Evolutionary conservation across 2,797 vertebrate species (phyloP).

Genomic region (Falco novaeseelandiae): DNA sequence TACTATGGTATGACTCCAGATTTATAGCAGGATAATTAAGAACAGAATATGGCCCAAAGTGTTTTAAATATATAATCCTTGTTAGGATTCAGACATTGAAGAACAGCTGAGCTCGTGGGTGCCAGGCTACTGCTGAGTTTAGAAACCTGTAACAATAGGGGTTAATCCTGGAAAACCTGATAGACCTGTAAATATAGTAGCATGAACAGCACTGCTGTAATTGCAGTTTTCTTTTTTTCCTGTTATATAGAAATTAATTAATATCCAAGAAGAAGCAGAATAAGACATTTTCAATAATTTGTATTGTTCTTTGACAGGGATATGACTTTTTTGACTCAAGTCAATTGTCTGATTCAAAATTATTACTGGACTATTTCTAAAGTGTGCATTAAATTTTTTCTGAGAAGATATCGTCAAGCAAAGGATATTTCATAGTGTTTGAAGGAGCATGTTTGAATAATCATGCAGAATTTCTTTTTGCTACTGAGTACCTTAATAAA

Average conservation of each 20-base stretch:
- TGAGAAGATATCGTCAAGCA: constrained; percentile 20
- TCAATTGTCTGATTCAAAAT: constrained; percentile 71
- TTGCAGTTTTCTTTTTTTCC: constrained; percentile 73
- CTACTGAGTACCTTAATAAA: constrained; percentile 81
- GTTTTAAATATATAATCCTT: background rate
- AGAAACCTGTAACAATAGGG: constrained; percentile 61
- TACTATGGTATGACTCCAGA: background rate
- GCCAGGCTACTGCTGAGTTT: constrained; percentile 54
- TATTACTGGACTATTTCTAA: constrained; percentile 65
- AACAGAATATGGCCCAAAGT: background rate
- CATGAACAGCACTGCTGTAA: constrained; percentile 55
- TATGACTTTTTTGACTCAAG: constrained; percentile 54
- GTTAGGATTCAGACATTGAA: constrained; percentile 47
- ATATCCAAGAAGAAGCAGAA: constrained; percentile 67
- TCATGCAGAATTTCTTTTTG: constrained; percentile 65
- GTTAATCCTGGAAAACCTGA: constrained; percentile 65
- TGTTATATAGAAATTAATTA: constrained; percentile 72
- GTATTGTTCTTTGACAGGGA: constrained; percentile 31
- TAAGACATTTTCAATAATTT: constrained; percentile 73
- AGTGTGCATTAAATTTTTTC: constrained; percentile 69
- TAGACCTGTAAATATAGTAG: constrained; percentile 57
- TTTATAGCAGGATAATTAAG: background rate
- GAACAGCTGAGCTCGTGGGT: constrained; percentile 22
- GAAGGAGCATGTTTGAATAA: constrained; percentile 66
- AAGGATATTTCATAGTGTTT: constrained; percentile 55